Evolutionary conservation across 2,113 vertebrate genomes (phyloP), one percentile per base, ranked within the genome.

Genomic region (Lophius piscatorius): DNA sequence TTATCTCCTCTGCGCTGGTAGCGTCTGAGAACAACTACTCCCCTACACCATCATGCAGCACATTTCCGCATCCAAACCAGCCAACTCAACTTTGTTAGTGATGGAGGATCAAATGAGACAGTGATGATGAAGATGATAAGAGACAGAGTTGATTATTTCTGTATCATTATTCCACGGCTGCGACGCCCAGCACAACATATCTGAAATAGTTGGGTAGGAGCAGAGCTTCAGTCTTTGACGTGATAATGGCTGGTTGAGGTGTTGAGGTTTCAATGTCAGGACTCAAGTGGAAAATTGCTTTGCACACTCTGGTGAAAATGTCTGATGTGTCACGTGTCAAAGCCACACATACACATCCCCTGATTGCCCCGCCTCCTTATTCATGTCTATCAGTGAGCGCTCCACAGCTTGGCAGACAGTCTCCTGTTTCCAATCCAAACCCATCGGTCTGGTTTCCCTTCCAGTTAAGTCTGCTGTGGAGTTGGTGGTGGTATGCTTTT

Each of bases 261-360:
- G 65, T 77, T 84, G 79, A 65, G 81, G 83, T 79, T 74, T 79
- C 3, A 16, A 76, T 42, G 54, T 85, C 72, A 71, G 75, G 81
- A 75, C 63, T 82, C 69, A 76, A 88, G 83, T 87, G 88, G 83
- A 88, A 88, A 90, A 82, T 80, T 80, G 75, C 65, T 77, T 69
- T 60, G 77, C 79, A 68, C 74, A 70, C 78, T 70, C 72, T 62
- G 76, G 76, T 41, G 56, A 70, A 78, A 78, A 74, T 59, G 21
- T 76, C 72, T 70, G 73, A 61, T 36, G 63, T 14, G 63, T 87
- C 79, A 84, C 60, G 55, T 81, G 82, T 70, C 33, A 13, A 56
- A 20, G 18, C 56, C 29, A n/a, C 31, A 20, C 31, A 36, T 41
- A 24, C 9, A 29, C 11, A 57, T 20, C 45, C 49, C 44, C 48